A percentile compares a stretch with the other conserved stretches of the same genome.
Conservation (phyloP, 1,140 invertebrate species). For the Lasaia peninsularis region DNA sequence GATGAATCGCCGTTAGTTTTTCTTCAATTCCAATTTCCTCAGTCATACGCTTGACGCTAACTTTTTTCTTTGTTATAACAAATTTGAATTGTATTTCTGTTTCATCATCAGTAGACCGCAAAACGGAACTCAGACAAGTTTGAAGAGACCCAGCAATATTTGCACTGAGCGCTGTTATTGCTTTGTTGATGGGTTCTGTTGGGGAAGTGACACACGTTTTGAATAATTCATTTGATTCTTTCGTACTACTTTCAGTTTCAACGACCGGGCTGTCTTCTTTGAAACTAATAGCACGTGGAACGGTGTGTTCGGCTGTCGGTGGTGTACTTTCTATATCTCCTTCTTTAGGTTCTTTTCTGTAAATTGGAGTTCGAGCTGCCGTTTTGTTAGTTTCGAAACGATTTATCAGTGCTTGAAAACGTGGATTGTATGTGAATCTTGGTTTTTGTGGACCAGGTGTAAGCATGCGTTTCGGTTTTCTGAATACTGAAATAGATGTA, state of each 20-base stretch:
- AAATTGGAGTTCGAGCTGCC: slow-evolving; percentile 42
- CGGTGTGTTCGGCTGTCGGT: slow-evolving; percentile 50
- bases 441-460: slow-evolving; percentile 65
- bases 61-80: slow-evolving; percentile 67
- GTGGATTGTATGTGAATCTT: slow-evolving; percentile 52
- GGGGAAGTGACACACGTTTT: slow-evolving; percentile 53
- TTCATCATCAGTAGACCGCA: slow-evolving; percentile 56
- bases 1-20: slow-evolving; percentile 40
- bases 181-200: slow-evolving; percentile 37
- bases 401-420: slow-evolving; percentile 73
- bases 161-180: slow-evolving; percentile 49
- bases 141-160: slow-evolving; percentile 68
- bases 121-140: slow-evolving; percentile 54
- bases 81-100: slow-evolving; percentile 76
- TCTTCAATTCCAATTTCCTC: slow-evolving; percentile 36
- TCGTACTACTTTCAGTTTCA: slow-evolving; percentile 38
- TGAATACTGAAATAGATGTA: slow-evolving; percentile 45
- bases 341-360: slow-evolving; percentile 34
- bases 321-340: slow-evolving; percentile 51
- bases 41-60: slow-evolving; percentile 50
- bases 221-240: slow-evolving; percentile 59
- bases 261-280: slow-evolving; percentile 62
- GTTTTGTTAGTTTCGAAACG: slow-evolving; percentile 61
- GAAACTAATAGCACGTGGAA: slow-evolving; percentile 68
- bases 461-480: slow-evolving; percentile 66